Base-by-base conservation (phyloP, 2,113 vertebrate species). In the Oplegnathus fasciatus region DNA sequence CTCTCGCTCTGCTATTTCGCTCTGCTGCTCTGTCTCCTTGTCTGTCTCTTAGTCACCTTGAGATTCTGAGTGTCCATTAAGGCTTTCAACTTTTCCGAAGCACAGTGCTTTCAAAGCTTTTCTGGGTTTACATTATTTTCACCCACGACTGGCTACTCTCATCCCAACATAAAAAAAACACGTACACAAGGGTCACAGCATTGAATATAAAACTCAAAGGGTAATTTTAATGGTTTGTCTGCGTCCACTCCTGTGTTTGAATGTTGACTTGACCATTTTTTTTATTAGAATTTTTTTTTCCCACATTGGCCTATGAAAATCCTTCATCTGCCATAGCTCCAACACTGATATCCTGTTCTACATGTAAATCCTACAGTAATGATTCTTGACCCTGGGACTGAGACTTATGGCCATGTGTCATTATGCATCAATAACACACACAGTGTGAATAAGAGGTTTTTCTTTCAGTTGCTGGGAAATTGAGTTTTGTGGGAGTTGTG, bases 51-150 rank as follows among this genome's bases (percentile, higher is more conserved):
- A 61, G 69, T 94, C 90, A 88, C 87, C 93, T 93, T 90, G 88
- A 90, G 83, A 82, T 75, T 82, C 61, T 75, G 80, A 90, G 89
- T 85, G 83, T 91, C 90, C 92, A 92, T 93, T 91, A 92, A 88
- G 82, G 87, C 91, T 93, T 90, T 93, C 78, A 88, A 78, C 78
- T 80, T 88, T 82, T 80, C 65, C 54, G 34, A 88, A 75, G 84
- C 66, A 7, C 62, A 32, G 13, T 46, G 85, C 90, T 92, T 89
- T 88, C 79, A 90, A 62, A 82, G 78, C 84, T 84, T 80, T 74
- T 69, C 85, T 66, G 22, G n/a, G 32, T 85, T 86, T 75, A 72
- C 77, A 80, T 84, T 71, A 76, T 81, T 87, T 85, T 88, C 87
- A 88, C 82, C 75, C 88, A 54, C 42, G 78, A 54, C 73, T 90